These are phyloP conservation scores for Acromyrmex charruanus DNA, from an alignment of 1,140 invertebrate genomes.

Conservation along the genomic window DNA sequence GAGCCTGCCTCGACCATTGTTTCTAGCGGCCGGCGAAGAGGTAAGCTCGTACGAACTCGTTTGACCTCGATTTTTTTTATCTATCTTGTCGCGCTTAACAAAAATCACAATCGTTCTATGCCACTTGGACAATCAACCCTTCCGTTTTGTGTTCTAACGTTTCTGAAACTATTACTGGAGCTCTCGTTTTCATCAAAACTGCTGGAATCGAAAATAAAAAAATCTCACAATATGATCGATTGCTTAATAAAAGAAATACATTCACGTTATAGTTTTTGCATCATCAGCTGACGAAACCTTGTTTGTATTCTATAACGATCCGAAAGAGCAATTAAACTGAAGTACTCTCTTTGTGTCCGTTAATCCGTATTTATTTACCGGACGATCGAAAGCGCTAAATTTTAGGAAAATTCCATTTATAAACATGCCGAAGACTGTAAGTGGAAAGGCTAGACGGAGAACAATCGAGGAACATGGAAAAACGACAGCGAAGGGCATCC, in stretches of 20 bases:
- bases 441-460: background rate
- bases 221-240: background rate
- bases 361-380: background rate
- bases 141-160: background rate
- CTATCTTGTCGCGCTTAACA: background rate
- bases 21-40: conserved; percentile 39
- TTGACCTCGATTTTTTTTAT: conserved; percentile 47
- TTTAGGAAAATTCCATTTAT: conserved; percentile 23
- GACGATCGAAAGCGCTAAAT: background rate
- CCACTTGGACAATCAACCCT: background rate
- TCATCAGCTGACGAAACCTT: background rate
- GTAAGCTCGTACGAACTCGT: conserved; percentile 6
- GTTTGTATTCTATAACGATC: background rate
- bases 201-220: background rate
- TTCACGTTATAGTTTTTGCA: background rate
- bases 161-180: background rate
- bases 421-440: background rate
- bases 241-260: background rate
- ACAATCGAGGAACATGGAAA: conserved; percentile 43
- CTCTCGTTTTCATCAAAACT: background rate
- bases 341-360: too few relatives aligned
- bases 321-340: background rate
- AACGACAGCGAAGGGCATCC: conserved; percentile 37
- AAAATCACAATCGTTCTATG: background rate
- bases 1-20: conserved; percentile 20